Evolutionary conservation across 1,140 invertebrate species (phyloP), one percentile per base, ranked within the genome.

Genomic region (Calliopsis andreniformis): DNA sequence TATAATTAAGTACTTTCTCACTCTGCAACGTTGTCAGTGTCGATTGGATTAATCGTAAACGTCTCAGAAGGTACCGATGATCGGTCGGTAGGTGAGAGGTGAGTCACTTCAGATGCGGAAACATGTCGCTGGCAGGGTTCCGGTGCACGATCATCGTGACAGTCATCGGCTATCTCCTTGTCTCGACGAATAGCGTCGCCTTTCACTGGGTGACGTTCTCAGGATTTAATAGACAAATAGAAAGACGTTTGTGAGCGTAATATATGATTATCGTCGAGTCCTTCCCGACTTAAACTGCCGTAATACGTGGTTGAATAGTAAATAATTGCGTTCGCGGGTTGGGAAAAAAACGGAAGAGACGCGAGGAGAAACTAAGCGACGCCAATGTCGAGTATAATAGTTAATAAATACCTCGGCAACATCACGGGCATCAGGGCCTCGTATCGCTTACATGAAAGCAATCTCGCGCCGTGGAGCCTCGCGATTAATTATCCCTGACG

Each of bases 401-500:
- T 75, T 75, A 72, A 81, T 81, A 82, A 80, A 64, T 69, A 71
- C 73, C 58, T 62, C 56, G 56, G 53, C 64, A 63, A 62, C 63
- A 66, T 76, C 77, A 47, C 39, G 68, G 49, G n/a, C 32, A 32
- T 61, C 25, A 32, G 30, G 20, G 43, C 42, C 30, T 39, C 75
- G 51, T 78, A 78, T 66, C 76, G 63, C 47, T 67, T 76, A 75
- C 67, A 51, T 42, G 73, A 67, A 78, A 78, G 73, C 75, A 66
- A 69, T 66, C 59, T 66, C 47, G 58, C 35, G 55, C 45, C 53
- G 16, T 20, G 25, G 0, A 20, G 18, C 12, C 51, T 47, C 55
- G 63, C 81, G 81, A 82, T 83, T 83, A 79, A 82, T 83, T 83
- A 79, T 75, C 66, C 59, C 61, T 66, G 79, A 83, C 80, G 80